These are phyloP conservation scores for Apodemia hepburni DNA, from an alignment of 2,888 invertebrate species.

Conservation along the genomic window DNA sequence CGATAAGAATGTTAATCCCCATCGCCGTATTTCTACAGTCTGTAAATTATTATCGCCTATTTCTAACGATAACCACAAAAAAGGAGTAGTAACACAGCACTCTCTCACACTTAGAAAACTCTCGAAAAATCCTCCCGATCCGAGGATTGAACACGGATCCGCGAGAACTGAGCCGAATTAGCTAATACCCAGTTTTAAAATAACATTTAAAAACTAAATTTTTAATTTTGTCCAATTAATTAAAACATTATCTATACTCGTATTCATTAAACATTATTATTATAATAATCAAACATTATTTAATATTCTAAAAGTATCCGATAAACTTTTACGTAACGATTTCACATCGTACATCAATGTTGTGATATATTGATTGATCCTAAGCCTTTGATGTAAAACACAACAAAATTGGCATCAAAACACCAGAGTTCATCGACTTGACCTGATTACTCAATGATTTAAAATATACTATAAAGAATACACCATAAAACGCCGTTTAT, in stretches of 20 bases:
- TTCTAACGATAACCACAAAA: no score
- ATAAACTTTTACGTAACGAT: background rate
- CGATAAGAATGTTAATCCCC: no score
- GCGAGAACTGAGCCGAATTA: no score
- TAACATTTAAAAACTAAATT: no score
- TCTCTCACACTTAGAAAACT: no score
- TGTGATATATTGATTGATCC: slow-evolving; percentile 13
- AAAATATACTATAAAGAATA: slow-evolving; percentile 12
- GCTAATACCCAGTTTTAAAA: background rate
- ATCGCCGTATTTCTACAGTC: no score
- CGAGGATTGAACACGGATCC: background rate
- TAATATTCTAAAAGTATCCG: background rate
- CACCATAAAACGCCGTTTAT: slow-evolving; percentile 21
- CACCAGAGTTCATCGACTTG: slow-evolving; percentile 16
- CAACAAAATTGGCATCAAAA: slow-evolving; percentile 14
- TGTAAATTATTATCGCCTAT: no score
- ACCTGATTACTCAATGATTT: slow-evolving; percentile 16
- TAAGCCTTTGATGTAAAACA: slow-evolving; percentile 12
- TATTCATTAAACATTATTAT: background rate
- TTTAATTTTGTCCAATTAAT: no score
- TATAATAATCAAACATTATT: background rate
- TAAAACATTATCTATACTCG: no score
- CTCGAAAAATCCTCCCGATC: background rate
- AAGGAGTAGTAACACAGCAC: no score
- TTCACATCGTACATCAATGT: slow-evolving; percentile 4